Evolutionary conservation across 1,140 invertebrate genomes (phyloP).

Genomic region (Rhagoletis zephyria): DNA sequence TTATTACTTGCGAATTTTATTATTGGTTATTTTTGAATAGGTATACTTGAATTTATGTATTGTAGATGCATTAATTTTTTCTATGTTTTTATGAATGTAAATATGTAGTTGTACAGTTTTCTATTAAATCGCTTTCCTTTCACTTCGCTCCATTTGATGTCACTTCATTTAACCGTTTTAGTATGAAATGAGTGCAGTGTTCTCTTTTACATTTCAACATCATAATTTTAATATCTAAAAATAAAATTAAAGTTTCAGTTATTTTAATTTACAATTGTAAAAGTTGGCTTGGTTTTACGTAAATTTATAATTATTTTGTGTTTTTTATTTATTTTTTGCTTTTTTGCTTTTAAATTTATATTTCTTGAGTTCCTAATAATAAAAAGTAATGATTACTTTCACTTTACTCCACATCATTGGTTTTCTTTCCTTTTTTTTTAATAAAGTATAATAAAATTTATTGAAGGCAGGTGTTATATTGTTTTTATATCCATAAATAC

Average conservation of each 20-base stretch:
- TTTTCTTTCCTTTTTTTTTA: slow-evolving; percentile 49
- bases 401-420: slow-evolving; percentile 21
- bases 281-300: slow-evolving; percentile 57
- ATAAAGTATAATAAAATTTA: slow-evolving; percentile 58
- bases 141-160: not conserved
- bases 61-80: not conserved
- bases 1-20: no score
- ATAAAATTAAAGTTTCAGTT: slow-evolving; percentile 49
- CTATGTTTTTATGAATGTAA: not conserved
- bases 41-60: not conserved
- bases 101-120: not conserved
- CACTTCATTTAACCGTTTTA: slow-evolving; percentile 49
- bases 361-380: slow-evolving; percentile 40
- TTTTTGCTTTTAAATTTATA: slow-evolving; percentile 53
- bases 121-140: not conserved
- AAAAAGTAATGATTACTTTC: slow-evolving; percentile 51
- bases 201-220: slow-evolving; percentile 51
- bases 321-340: slow-evolving; percentile 53
- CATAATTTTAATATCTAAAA: slow-evolving; percentile 48
- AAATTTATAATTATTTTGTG: slow-evolving; percentile 53
- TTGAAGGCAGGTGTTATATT: slow-evolving; percentile 59
- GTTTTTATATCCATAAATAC: slow-evolving; percentile 57
- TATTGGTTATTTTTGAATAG: not conserved
- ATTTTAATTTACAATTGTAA: slow-evolving; percentile 56
- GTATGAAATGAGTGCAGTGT: slow-evolving; percentile 45